A percentile compares a stretch with the other conserved stretches of the same genome.
Evolutionary conservation across 1,140 invertebrate species (phyloP).

Genomic region (Tribolium castaneum): DNA sequence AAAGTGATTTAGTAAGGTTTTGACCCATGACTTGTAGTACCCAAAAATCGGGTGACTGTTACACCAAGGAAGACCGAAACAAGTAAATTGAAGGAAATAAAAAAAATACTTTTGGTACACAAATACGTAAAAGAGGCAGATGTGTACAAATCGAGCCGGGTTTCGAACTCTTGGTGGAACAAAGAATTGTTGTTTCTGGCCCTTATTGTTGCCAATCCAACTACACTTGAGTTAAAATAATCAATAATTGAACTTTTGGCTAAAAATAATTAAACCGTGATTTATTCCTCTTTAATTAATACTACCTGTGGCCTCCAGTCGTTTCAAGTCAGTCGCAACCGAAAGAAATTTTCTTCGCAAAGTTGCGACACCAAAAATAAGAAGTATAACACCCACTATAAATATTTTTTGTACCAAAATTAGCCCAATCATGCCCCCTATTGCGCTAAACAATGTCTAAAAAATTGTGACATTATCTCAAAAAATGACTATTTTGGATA

Average conservation of each 20-base stretch:
- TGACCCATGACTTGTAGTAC: neutral
- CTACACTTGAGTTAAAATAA: neutral
- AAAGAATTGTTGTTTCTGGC: neutral
- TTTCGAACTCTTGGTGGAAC: neutral
- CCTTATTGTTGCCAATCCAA: neutral
- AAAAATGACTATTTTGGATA: neutral
- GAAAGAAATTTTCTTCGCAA: neutral
- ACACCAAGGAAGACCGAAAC: neutral
- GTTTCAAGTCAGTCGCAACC: neutral
- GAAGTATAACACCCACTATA: neutral
- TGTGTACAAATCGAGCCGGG: neutral
- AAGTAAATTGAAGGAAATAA: neutral
- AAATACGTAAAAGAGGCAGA: neutral
- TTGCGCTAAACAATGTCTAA: neutral
- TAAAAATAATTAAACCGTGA: neutral
- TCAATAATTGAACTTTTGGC: neutral
- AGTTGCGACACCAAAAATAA: neutral
- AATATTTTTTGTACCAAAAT: neutral
- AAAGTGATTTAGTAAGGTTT: no score
- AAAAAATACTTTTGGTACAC: neutral
- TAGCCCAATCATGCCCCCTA: neutral
- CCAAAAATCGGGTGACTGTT: neutral
- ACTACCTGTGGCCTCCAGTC: neutral
- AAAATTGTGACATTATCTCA: neutral
- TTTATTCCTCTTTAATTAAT: neutral